Evolutionary conservation across 2,888 invertebrate species (phyloP), one percentile per base, ranked within the genome.

Genomic region (Ichneumoninae sp.): DNA sequence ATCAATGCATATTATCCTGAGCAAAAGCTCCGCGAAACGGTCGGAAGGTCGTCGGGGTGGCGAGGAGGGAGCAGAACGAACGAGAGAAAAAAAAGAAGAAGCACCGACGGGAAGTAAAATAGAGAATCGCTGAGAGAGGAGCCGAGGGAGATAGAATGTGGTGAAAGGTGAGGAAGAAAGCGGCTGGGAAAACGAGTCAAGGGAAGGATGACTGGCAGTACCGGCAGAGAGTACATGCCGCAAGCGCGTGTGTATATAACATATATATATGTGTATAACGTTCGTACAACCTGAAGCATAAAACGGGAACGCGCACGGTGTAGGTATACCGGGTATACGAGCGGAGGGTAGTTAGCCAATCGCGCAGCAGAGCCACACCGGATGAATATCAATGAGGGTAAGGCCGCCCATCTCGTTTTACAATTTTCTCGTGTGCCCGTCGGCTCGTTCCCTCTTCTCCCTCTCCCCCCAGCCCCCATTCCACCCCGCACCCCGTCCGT

Each of bases 331-430:
- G 71, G 85, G 86, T 88, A 85, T 87, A 90, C 86, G 88, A 74
- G 70, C 40, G 86, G 69, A 89, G 89, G 90, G 90, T 92, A 93
- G 92, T 93, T 93, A 93, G 92, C 92, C 92, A 92, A 93, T 93
- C 92, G 92, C 88, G 91, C 87, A 90, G 88, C 87, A 85, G 88
- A 85, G 90, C 88, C 88, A 91, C 91, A 89, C 87, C 87, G 90
- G 89, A 92, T 91, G 92, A 93, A 93, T 93, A 92, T 92, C 92
- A 93, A 93, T 93, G 92, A 92, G 90, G 83, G 88, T 75, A 89
- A 89, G 89, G 88, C 88, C 89, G 88, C 88, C 90, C 89, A 88
- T 90, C 89, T 90, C 89, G 89, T 90, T 92, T 92, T 89, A 91
- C 91, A 91, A 91, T 91, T 91, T 90, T 89, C 88, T 87, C 84